These are phyloP conservation scores for Hippopotamus amphibius DNA, from an alignment of 2,113 vertebrate genomes.

Conservation along the genomic window DNA sequence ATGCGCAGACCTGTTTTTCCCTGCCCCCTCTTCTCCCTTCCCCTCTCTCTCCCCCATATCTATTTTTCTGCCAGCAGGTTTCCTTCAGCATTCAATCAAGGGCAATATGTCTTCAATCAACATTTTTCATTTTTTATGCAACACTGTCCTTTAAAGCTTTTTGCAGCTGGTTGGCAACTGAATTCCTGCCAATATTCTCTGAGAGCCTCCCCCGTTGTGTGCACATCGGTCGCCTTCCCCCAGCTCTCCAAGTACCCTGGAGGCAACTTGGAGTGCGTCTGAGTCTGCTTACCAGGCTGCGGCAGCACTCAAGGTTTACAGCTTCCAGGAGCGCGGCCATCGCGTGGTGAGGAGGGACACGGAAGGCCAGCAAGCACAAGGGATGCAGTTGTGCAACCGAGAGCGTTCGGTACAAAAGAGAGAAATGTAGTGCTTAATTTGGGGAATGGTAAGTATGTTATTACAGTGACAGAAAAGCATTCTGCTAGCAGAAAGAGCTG, in stretches of 20 bases:
- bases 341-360: fast-evolving
- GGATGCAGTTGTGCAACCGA: background rate
- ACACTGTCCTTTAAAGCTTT: constrained; percentile 85
- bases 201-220: constrained; percentile 76
- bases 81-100: constrained; percentile 80
- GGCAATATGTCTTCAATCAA: constrained; percentile 85
- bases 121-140: constrained; percentile 82
- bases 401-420: background rate
- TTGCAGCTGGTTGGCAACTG: constrained; percentile 87
- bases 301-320: fast-evolving
- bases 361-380: too few species aligned
- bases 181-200: constrained; percentile 84
- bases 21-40: background rate
- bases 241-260: constrained; percentile 72
- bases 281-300: background rate
- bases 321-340: background rate
- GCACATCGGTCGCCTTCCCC: constrained; percentile 72
- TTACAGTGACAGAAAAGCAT: background rate
- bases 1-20: background rate
- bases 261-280: constrained; percentile 43
- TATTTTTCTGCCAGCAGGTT: constrained; percentile 81
- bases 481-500: background rate
- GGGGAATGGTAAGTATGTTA: background rate
- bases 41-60: constrained; percentile 39
- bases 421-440: background rate